A percentile compares a stretch with the other conserved stretches of the same genome.
Evolutionary conservation across 2,888 invertebrate genomes (phyloP).

Genomic region (Noctua comes): DNA sequence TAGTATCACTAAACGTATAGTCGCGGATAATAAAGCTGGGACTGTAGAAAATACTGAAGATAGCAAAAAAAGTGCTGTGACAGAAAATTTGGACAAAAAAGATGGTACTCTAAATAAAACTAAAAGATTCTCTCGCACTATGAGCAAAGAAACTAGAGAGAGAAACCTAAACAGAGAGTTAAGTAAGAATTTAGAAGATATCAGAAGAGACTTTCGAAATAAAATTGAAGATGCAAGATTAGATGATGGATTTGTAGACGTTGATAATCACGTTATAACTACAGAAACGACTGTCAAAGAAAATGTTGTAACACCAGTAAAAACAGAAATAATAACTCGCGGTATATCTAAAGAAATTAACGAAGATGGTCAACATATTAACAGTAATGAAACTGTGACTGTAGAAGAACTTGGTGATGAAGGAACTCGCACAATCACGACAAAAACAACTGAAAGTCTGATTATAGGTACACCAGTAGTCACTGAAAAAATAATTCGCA

Average conservation of each 20-base stretch:
- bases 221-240: slow-evolving; percentile 31
- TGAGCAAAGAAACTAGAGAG: slow-evolving; percentile 55
- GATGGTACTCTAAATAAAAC: slow-evolving; percentile 56
- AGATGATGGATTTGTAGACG: slow-evolving; percentile 19
- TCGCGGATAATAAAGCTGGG: slow-evolving; percentile 24
- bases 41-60: slow-evolving; percentile 13
- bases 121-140: slow-evolving; percentile 59
- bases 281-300: slow-evolving; percentile 26
- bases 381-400: slow-evolving; percentile 24
- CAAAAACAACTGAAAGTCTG: slow-evolving; percentile 41
- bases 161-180: slow-evolving; percentile 43
- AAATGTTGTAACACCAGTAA: slow-evolving; percentile 16
- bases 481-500: slow-evolving; percentile 37
- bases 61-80: not conserved
- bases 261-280: slow-evolving; percentile 11
- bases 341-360: slow-evolving; percentile 35
- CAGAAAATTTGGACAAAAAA: slow-evolving; percentile 32
- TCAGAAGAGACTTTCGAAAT: slow-evolving; percentile 14
- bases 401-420: slow-evolving; percentile 36
- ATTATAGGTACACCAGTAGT: slow-evolving; percentile 35
- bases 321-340: slow-evolving; percentile 20
- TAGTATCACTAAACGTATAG: slow-evolving; percentile 32
- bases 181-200: slow-evolving; percentile 40
- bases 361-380: slow-evolving; percentile 23
- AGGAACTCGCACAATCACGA: slow-evolving; percentile 45